These are phyloP conservation scores for Hermaeophaga mercurialis DNA, from an alignment of 2,888 invertebrate genomes.

Conservation along the genomic window DNA sequence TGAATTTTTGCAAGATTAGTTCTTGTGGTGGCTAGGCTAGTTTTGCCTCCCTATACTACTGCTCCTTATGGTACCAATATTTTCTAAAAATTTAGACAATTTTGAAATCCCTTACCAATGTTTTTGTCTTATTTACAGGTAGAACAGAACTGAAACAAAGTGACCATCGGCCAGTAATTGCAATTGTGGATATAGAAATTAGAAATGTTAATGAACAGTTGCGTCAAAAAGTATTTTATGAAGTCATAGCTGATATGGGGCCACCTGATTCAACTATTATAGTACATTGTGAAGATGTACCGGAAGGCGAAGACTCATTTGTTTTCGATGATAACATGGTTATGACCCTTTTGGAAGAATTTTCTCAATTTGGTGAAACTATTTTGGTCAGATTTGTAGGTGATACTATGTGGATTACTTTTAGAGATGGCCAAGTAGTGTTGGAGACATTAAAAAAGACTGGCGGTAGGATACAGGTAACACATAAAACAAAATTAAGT, in stretches of 20 bases:
- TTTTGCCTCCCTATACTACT: too few species aligned
- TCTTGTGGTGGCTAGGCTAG: too few species aligned
- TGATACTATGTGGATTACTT: constrained; percentile 89
- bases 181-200: constrained; percentile 86
- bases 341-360: constrained; percentile 77
- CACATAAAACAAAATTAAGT: too few species aligned
- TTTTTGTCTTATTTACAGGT: not conserved
- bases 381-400: constrained; percentile 90
- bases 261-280: constrained; percentile 95
- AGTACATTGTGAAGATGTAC: constrained; percentile 59
- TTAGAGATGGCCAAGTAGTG: constrained; percentile 88
- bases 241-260: constrained; percentile 82
- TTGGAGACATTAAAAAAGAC: constrained; percentile 66
- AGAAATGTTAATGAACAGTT: constrained; percentile 77
- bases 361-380: constrained; percentile 86
- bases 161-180: constrained; percentile 95
- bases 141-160: constrained; percentile 95
- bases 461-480: constrained; percentile 41
- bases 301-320: constrained; percentile 57
- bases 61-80: too few species aligned
- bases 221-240: constrained; percentile 76
- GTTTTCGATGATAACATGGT: constrained; percentile 83
- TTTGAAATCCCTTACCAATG: too few species aligned
- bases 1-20: not conserved
- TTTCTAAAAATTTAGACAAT: too few species aligned